Evolutionary conservation across 2,888 invertebrate species (phyloP), one percentile per base, ranked within the genome.

Genomic region (Alcis repandata): DNA sequence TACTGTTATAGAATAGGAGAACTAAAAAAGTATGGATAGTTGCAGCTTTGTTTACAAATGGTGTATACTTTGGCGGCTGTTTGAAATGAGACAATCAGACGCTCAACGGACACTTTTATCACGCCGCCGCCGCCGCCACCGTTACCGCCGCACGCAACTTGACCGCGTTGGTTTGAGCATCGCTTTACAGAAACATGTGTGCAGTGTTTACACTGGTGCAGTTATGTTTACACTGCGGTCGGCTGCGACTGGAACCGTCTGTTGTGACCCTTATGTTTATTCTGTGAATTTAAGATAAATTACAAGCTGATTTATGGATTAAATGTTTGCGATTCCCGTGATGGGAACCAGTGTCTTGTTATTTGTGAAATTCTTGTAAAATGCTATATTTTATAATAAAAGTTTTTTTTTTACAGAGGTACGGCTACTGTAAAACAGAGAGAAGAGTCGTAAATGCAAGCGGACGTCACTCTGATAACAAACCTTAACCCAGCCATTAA

Each of bases 221-320:
- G 59, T 59, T 9, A n/a, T 64, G 64, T 64, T 64, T 64, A 64
- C 49, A 38, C n/a, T 56, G 64, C 41, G 59, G 59, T 53, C 27
- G 54, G 48, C 11, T 59, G 52, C 54, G 45, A 59, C 60, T 63
- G 58, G 60, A 60, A 43, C 54, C 63, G 60, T 59, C 57, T 63
- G 67, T 48, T 57, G 63, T 56, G 63, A 59, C 63, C 63, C 48
- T 62, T 59, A 45, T 64, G 48, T 60, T 60, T 59, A 19, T 63
- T 63, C 63, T 59, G 48, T 63, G 62, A 63, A 67, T 63, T 56
- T n/a, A 7, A 40, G 27, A 69, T 73, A 73, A 71, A 71, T 73
- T 68, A 69, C 67, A 56, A 36, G 59, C 52, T 59, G 70, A 73
- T 73, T 71, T 70, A 71, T 66, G 68, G 46, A 59, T 68, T 57